phyloP scores from a whole-genome alignment of 2,797 vertebrate species.

The Catamblyrhynchus diadema region DNA sequence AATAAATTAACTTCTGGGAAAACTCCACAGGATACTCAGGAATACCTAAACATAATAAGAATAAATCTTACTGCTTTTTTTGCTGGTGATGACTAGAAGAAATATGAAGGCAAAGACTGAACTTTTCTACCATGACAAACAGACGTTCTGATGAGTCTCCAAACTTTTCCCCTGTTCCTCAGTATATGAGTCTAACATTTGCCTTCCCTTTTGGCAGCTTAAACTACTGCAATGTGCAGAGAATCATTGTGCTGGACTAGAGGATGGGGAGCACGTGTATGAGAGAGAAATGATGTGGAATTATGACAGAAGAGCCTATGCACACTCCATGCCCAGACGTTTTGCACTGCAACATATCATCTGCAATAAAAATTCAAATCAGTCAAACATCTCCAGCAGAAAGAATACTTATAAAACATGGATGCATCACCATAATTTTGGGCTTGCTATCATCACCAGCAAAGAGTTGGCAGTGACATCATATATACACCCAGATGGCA shows the following conservation, averaged over 20 bases:
- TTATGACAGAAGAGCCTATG: slow-evolving; percentile 19
- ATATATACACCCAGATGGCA: slow-evolving; percentile 75
- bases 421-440: slow-evolving; percentile 65
- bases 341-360: slow-evolving; percentile 50
- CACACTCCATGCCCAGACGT: slow-evolving; percentile 44
- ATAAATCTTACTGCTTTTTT: slow-evolving; percentile 33
- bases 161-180: not conserved
- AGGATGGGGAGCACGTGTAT: not conserved
- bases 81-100: slow-evolving; percentile 41
- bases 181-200: not conserved
- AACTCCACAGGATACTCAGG: not conserved
- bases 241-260: not conserved
- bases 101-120: slow-evolving; percentile 24
- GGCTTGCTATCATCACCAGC: slow-evolving; percentile 66
- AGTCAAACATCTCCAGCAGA: slow-evolving; percentile 61
- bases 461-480: slow-evolving; percentile 73
- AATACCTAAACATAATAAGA: slow-evolving; percentile 9
- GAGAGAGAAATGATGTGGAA: slow-evolving; percentile 37
- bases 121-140: not conserved
- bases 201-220: slow-evolving; percentile 13
- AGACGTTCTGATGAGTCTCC: not conserved
- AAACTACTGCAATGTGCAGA: not conserved
- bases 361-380: slow-evolving; percentile 75
- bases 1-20: slow-evolving; percentile 59
- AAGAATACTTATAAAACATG: slow-evolving; percentile 69